phyloP scores from a whole-genome alignment of 2,113 vertebrate species.

The Ictidomys tridecemlineatus region DNA sequence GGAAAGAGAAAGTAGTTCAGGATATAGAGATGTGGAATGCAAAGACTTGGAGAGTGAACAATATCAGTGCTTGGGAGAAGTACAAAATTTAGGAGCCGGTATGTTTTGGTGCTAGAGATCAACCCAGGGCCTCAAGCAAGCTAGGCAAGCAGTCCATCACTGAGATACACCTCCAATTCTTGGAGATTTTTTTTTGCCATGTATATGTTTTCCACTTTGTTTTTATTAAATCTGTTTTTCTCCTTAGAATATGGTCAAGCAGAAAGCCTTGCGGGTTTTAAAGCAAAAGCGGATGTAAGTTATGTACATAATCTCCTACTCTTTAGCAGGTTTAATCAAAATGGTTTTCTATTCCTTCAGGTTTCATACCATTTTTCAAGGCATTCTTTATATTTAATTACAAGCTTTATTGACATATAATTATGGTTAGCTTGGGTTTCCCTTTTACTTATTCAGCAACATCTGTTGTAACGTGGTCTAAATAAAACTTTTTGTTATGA shows the following conservation, averaged over 20 bases:
- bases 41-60: background rate
- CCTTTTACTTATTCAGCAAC: background rate
- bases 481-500: slow-evolving; percentile 26
- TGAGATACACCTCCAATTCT: background rate
- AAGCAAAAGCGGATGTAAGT: slow-evolving; percentile 99
- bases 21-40: background rate
- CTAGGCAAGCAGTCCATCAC: background rate
- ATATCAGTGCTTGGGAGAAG: background rate
- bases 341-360: slow-evolving; percentile 11
- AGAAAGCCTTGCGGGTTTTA: slow-evolving; percentile 97
- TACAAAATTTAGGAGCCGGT: background rate
- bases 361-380: slow-evolving; percentile 45
- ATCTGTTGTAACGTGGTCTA: background rate
- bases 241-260: slow-evolving; percentile 98
- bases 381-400: slow-evolving; percentile 50
- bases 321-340: slow-evolving; percentile 49
- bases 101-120: background rate
- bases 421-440: background rate
- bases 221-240: slow-evolving; percentile 73
- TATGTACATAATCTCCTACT: slow-evolving; percentile 41
- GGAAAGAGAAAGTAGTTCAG: background rate
- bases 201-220: slow-evolving; percentile 47
- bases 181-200: background rate
- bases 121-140: background rate
- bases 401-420: background rate